phyloP scores from a whole-genome alignment of 1,140 invertebrate genomes.

The Prorops nasuta region DNA sequence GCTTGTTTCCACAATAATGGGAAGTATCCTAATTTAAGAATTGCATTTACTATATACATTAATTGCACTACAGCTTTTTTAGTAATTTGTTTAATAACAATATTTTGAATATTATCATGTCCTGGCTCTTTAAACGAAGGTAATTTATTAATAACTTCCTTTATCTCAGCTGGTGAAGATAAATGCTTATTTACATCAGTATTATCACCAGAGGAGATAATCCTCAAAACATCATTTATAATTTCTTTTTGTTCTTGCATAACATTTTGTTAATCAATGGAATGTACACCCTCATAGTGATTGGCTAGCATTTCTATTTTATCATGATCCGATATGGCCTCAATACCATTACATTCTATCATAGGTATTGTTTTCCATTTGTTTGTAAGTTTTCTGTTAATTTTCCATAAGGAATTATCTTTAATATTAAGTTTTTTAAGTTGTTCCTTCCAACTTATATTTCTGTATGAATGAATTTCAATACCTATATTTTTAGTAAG shows the following conservation, averaged over 20 bases:
- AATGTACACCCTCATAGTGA: slow-evolving; percentile 29
- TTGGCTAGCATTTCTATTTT: slow-evolving; percentile 31
- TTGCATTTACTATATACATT: neutral
- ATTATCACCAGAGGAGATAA: neutral
- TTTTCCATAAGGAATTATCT: slow-evolving; percentile 26
- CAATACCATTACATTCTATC: neutral
- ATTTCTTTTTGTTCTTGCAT: slow-evolving; percentile 22
- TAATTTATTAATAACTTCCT: slow-evolving; percentile 5
- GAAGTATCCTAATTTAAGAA: neutral
- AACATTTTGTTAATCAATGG: slow-evolving; percentile 22
- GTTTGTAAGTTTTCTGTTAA: slow-evolving; percentile 29
- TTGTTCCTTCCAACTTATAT: slow-evolving; percentile 17
- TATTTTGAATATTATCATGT: neutral
- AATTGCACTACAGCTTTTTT: neutral
- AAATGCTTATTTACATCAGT: neutral
- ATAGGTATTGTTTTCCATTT: slow-evolving; percentile 18
- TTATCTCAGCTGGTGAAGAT: slow-evolving; percentile 9
- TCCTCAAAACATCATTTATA: neutral
- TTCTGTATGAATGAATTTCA: slow-evolving; percentile 19
- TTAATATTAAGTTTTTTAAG: slow-evolving; percentile 20
- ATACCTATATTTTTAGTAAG: slow-evolving; percentile 13
- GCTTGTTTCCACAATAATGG: slow-evolving; percentile 10
- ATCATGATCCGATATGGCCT: slow-evolving; percentile 19
- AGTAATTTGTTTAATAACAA: neutral
- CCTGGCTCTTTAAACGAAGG: slow-evolving; percentile 18